Base-by-base conservation (phyloP, 2,888 invertebrate genomes). In the Cerastis leucographa region DNA sequence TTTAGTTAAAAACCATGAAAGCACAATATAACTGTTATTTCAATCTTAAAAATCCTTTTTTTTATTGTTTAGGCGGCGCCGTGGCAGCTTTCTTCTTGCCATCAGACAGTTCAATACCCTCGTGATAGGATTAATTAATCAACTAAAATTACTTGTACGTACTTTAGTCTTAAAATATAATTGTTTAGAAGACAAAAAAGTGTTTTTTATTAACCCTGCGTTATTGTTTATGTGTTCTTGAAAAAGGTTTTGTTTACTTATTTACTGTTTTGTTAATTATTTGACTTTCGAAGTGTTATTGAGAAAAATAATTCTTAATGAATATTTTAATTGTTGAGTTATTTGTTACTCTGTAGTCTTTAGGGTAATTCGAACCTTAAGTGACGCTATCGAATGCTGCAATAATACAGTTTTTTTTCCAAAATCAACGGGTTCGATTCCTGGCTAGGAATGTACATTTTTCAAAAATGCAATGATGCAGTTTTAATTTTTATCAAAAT, bases 41-140 rank as follows among this genome's bases (percentile, higher is more conserved):
- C 14, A 56, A 7, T 14, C 6, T 17, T 54, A 11, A 40, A 19
- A 14, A 59, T 8, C 8, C 3, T 0, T 14, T 59, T 12, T 61
- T 22, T 44, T 5, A 1, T 14, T 7, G 22, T 62, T 86, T 84
- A 94, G 93, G 91, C 87, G 94, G 94, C 0, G 93, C 91, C 0
- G 71, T 92, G 0, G 93, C 92, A 0, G 92, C 94, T 0, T 87
- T 91, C 5, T 88, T 93, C 54, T 78, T 94, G 14, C 94, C 93
- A 19, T 81, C 90, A 6, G 91, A 92, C 65, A 83, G 76, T 40
- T 51, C 76, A 56, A 78, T 80, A 85, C 46, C 70, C 14, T 74
- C 74, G 25, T 70, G 56, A 69, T 64, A 70, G 11, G 6, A 35
- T 12, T 35, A 3, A 51, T 29, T 29, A 69, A 49, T 62, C 7